Evolutionary conservation across 2,888 invertebrate genomes (phyloP).

Genomic region (Fabriciana adippe): DNA sequence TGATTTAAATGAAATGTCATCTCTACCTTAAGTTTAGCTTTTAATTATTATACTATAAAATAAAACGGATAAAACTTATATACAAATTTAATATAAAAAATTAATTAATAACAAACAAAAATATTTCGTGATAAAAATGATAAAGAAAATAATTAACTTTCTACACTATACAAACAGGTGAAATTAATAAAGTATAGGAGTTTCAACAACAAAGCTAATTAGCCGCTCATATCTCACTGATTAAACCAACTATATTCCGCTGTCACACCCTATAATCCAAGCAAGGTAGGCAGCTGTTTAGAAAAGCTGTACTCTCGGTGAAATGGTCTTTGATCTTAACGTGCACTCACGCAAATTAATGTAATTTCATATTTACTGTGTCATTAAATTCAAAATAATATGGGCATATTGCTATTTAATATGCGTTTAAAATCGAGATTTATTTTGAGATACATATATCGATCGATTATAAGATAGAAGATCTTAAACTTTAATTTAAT

Average conservation of each 20-base stretch:
- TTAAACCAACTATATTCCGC: constrained; percentile 33
- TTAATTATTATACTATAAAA: too few species aligned
- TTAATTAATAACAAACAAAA: neutral
- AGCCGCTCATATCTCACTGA: constrained; percentile 36
- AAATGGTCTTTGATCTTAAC: constrained; percentile 14
- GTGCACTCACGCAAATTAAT: constrained; percentile 15
- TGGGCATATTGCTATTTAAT: neutral
- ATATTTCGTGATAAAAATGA: constrained; percentile 5
- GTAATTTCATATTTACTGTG: constrained; percentile 10
- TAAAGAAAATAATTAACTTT: constrained; percentile 26
- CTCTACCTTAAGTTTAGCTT: too few species aligned
- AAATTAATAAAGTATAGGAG: constrained; percentile 27
- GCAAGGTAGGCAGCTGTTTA: constrained; percentile 22
- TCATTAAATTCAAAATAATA: constrained; percentile 14
- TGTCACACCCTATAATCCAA: constrained; percentile 30
- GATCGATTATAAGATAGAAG: too few species aligned
- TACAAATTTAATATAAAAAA: neutral
- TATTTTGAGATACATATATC: neutral
- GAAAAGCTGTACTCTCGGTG: constrained; percentile 18
- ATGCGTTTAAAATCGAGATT: constrained; percentile 1
- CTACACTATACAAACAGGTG: constrained; percentile 21
- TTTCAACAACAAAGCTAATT: constrained; percentile 37
- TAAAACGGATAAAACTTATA: too few species aligned
- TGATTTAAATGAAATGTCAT: too few species aligned
- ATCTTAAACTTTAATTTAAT: too few species aligned